phyloP scores from a whole-genome alignment of 2,888 invertebrate species.

The Aporophyla nigra region DNA sequence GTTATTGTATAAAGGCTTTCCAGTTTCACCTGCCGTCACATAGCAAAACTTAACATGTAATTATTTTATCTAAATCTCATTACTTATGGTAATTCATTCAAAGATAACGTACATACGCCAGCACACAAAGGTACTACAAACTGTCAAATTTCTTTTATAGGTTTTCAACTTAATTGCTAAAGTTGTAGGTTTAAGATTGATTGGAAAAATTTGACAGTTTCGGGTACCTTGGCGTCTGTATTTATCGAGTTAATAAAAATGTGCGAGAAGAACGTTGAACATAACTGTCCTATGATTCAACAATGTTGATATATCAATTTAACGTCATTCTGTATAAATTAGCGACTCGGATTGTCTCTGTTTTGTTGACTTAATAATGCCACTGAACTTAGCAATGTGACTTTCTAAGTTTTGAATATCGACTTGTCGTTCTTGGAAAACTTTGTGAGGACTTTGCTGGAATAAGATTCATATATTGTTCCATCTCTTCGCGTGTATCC shows the following conservation, averaged over 20 bases:
- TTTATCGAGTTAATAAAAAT: conserved; percentile 44
- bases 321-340: conserved; percentile 37
- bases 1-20: background rate
- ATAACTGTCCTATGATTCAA: conserved; percentile 41
- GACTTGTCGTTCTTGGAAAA: background rate
- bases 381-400: conserved; percentile 17
- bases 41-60: conserved; percentile 4
- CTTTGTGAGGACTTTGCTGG: background rate
- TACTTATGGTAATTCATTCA: conserved; percentile 40
- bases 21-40: background rate
- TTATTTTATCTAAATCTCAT: conserved; percentile 2
- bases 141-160: too few species aligned
- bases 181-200: too few species aligned
- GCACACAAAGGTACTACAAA: too few species aligned
- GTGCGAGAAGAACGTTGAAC: conserved; percentile 31
- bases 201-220: too few species aligned
- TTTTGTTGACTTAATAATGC: conserved; percentile 19
- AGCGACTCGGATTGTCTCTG: conserved; percentile 28
- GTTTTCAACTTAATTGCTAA: too few species aligned
- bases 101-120: too few species aligned
- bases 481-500: too few species aligned
- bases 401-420: background rate
- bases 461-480: too few species aligned
- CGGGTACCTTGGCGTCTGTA: background rate
- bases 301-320: conserved; percentile 33